These are phyloP conservation scores for Proteles cristata DNA, from an alignment of 2,113 vertebrate species.

Conservation along the genomic window DNA sequence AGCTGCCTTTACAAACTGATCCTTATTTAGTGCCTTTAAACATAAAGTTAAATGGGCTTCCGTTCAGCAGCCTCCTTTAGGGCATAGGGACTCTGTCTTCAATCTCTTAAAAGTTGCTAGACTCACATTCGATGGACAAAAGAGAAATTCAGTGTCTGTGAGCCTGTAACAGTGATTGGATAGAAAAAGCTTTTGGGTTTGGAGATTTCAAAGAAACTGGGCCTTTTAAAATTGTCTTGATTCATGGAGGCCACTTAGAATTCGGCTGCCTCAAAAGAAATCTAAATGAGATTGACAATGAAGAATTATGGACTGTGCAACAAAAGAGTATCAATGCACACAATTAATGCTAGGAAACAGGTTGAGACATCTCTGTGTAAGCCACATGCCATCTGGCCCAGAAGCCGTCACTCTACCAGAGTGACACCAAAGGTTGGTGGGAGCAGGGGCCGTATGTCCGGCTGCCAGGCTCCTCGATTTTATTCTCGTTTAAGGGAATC, in stretches of 20 bases:
- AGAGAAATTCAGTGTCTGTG: slow-evolving; percentile 18
- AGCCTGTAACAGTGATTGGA: neutral
- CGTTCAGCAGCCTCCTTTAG: slow-evolving; percentile 15
- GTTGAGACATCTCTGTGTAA: slow-evolving; percentile 61
- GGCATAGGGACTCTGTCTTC: slow-evolving; percentile 39
- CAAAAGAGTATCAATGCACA: slow-evolving; percentile 5
- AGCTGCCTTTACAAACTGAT: slow-evolving; percentile 55
- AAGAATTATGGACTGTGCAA: slow-evolving; percentile 44
- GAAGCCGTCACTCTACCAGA: slow-evolving; percentile 75
- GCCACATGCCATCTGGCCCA: slow-evolving; percentile 61
- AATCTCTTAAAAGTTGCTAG: slow-evolving; percentile 60
- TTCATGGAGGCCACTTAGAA: neutral
- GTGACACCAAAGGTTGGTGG: slow-evolving; percentile 71
- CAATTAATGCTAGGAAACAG: slow-evolving; percentile 49
- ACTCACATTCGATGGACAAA: slow-evolving; percentile 10
- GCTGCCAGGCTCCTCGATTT: slow-evolving; percentile 75
- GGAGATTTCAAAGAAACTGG: slow-evolving; percentile 31
- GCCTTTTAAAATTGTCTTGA: slow-evolving; percentile 1
- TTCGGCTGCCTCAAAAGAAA: slow-evolving; percentile 17
- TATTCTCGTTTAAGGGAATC: slow-evolving; percentile 76
- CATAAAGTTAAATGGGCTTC: slow-evolving; percentile 62
- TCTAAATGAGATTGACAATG: slow-evolving; percentile 52
- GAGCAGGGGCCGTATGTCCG: slow-evolving; percentile 57
- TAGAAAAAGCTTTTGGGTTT: neutral
- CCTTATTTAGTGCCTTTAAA: slow-evolving; percentile 68